A percentile compares a stretch with the other conserved stretches of the same genome.
These are phyloP conservation scores for Julus scandinavius DNA, from an alignment of 2,888 invertebrate genomes.

Conservation along the genomic window DNA sequence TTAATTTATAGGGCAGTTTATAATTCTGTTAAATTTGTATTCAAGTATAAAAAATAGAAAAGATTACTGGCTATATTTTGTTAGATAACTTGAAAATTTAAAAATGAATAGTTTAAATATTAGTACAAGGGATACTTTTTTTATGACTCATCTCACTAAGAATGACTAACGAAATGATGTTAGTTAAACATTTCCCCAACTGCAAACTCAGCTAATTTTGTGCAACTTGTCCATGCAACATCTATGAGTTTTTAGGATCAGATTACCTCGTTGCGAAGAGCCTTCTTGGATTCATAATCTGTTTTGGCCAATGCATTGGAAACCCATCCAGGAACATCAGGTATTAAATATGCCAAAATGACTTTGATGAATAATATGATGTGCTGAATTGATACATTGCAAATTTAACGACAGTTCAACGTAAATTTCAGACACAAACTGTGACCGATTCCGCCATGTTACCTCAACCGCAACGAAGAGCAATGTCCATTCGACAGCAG, in stretches of 20 bases:
- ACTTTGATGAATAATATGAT: slow-evolving; percentile 74
- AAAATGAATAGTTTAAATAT: background rate
- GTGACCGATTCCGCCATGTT: slow-evolving; percentile 48
- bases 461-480: slow-evolving; percentile 76
- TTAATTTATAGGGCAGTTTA: too few species aligned
- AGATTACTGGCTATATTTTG: background rate
- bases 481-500: slow-evolving; percentile 70
- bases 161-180: background rate
- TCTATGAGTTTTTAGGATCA: background rate
- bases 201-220: too few species aligned
- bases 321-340: slow-evolving; percentile 77
- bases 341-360: slow-evolving; percentile 75
- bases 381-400: slow-evolving; percentile 67
- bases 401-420: background rate
- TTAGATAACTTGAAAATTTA: background rate
- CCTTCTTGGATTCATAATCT: slow-evolving; percentile 74
- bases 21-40: too few species aligned
- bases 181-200: background rate
- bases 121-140: too few species aligned
- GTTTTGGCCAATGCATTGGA: slow-evolving; percentile 73
- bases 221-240: background rate
- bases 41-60: too few species aligned
- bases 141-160: background rate
- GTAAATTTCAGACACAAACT: background rate
- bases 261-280: slow-evolving; percentile 71